Evolutionary conservation across 1,140 invertebrate species (phyloP).

Genomic region (Monochamus saltuarius): DNA sequence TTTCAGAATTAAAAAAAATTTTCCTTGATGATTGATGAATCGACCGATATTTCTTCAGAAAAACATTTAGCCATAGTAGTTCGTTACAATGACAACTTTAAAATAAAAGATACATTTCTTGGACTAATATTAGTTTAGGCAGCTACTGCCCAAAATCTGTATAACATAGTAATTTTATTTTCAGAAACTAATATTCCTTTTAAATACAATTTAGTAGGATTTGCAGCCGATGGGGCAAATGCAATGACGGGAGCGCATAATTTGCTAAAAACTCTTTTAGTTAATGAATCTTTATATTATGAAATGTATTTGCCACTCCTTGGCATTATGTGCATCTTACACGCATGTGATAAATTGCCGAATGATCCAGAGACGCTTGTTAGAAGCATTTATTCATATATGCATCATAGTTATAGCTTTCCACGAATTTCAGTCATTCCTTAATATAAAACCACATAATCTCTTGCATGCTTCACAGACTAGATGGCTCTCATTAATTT

Average conservation of each 20-base stretch:
- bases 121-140: conserved; percentile 26
- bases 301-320: conserved; percentile 13
- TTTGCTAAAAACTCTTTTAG: conserved; percentile 27
- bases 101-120: neutral
- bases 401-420: too few species aligned
- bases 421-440: too few species aligned
- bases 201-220: conserved; percentile 47
- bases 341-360: conserved; percentile 14
- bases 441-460: too few species aligned
- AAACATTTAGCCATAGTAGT: conserved; percentile 13
- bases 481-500: neutral
- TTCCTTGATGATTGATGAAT: conserved; percentile 17
- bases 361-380: neutral
- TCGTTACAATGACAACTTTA: neutral
- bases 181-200: conserved; percentile 43
- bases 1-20: conserved; percentile 4
- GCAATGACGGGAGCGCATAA: conserved; percentile 47
- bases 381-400: too few species aligned
- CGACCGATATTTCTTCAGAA: conserved; percentile 9
- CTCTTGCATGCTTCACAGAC: too few species aligned
- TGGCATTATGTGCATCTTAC: conserved; percentile 2
- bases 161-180: conserved; percentile 30
- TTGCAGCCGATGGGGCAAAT: conserved; percentile 48
- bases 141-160: too few species aligned
- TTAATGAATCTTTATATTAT: conserved; percentile 8